A percentile compares a stretch with the other conserved stretches of the same genome.
These are phyloP conservation scores for Oxygymnocypris stewartii DNA, from an alignment of 2,113 vertebrate genomes.

Conservation along the genomic window DNA sequence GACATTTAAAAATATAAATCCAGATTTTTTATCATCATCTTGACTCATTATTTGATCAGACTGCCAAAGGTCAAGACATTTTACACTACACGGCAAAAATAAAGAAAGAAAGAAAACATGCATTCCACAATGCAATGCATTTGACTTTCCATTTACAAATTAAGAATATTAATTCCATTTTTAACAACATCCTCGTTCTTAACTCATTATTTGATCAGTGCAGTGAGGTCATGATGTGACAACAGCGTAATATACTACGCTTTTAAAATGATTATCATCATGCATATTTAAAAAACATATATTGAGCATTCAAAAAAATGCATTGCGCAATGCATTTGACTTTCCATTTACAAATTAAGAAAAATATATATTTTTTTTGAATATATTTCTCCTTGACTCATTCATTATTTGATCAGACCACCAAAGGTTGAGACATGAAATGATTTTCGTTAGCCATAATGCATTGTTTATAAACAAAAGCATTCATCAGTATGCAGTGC, in stretches of 20 bases:
- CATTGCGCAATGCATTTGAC: not conserved
- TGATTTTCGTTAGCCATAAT: not conserved
- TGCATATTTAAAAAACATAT: too few species aligned
- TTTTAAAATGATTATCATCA: not conserved
- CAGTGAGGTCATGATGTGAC: too few species aligned
- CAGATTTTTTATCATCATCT: too few species aligned
- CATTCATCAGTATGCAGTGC: not conserved
- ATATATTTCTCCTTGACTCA: too few species aligned
- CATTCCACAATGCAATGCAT: not conserved
- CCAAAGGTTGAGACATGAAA: not conserved
- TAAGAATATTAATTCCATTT: too few species aligned
- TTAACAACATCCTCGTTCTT: not conserved
- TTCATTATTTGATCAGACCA: not conserved
- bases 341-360: not conserved
- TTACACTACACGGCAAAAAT: not conserved
- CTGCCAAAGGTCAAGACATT: not conserved
- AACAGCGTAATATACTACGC: too few species aligned
- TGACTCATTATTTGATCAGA: not conserved
- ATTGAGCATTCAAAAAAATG: too few species aligned
- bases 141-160: not conserved
- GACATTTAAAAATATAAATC: too few species aligned
- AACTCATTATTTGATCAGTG: not conserved
- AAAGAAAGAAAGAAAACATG: not conserved
- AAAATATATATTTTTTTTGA: too few species aligned
- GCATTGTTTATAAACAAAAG: constrained; percentile 1